These are phyloP conservation scores for Lithobius niger DNA, from an alignment of 1,140 invertebrate species.

Conservation along the genomic window DNA sequence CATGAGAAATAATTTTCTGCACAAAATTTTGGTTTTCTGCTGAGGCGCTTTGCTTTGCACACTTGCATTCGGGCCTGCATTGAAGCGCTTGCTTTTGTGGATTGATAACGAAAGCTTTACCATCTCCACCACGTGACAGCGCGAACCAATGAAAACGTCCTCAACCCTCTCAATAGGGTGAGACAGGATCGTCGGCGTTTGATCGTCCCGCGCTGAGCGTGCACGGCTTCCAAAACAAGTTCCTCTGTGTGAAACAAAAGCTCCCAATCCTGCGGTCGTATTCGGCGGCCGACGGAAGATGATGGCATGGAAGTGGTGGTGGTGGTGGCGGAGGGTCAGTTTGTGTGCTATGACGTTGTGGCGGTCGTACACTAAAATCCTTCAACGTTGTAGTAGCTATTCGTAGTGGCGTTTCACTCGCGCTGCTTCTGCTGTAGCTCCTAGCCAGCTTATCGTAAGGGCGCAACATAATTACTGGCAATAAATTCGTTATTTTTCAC, in stretches of 20 bases:
- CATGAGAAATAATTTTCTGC: conserved; percentile 1
- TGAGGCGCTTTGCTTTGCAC: conserved; percentile 5
- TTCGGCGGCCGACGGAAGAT: too few relatives aligned
- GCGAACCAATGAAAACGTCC: conserved; percentile 18
- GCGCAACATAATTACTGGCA: conserved; percentile 11
- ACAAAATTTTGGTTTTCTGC: neutral
- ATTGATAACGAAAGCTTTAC: conserved; percentile 22
- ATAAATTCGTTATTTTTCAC: conserved; percentile 15
- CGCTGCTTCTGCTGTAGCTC: neutral
- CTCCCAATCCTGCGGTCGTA: neutral
- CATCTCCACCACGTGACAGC: conserved; percentile 22
- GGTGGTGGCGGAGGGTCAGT: too few relatives aligned
- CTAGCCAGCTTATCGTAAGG: neutral
- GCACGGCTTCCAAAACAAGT: conserved; percentile 1
- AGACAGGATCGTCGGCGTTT: conserved; percentile 4
- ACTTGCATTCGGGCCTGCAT: conserved; percentile 6
- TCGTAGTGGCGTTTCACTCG: too few relatives aligned
- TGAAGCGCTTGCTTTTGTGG: conserved; percentile 16
- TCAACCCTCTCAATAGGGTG: conserved; percentile 15
- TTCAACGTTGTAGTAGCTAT: too few relatives aligned
- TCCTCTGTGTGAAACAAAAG: conserved; percentile 2
- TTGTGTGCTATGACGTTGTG: too few relatives aligned
- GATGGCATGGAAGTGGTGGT: too few relatives aligned
- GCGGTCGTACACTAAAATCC: too few relatives aligned
- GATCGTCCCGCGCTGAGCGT: conserved; percentile 3